These are phyloP conservation scores for Mellivora capensis DNA, from an alignment of 2,113 vertebrate genomes.

Conservation along the genomic window DNA sequence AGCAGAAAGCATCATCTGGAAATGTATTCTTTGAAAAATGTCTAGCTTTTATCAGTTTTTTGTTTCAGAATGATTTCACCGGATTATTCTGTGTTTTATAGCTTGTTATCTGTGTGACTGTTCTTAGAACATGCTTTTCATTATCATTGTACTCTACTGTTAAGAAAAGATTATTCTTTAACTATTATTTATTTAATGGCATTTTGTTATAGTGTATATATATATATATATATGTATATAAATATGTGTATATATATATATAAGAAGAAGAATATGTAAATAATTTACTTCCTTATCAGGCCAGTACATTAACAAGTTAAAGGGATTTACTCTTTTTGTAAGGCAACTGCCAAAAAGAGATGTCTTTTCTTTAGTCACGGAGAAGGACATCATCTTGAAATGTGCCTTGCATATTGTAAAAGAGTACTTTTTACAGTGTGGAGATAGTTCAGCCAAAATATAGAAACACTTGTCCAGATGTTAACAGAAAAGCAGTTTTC, in stretches of 20 bases:
- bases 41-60: constrained; percentile 73
- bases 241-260: not conserved
- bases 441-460: constrained; percentile 1
- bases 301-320: constrained; percentile 46
- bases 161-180: constrained; percentile 59
- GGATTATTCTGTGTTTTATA: constrained; percentile 70
- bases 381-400: constrained; percentile 14
- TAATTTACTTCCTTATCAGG: constrained; percentile 42
- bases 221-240: not conserved
- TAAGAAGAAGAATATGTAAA: not conserved
- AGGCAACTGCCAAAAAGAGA: not conserved
- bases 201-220: constrained; percentile 47
- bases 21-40: constrained; percentile 77
- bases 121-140: constrained; percentile 76
- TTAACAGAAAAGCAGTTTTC: not conserved
- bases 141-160: constrained; percentile 56
- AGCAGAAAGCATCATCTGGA: constrained; percentile 63
- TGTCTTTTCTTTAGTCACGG: constrained; percentile 10
- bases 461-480: not conserved
- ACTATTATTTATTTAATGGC: constrained; percentile 58
- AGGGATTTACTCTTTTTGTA: constrained; percentile 17
- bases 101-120: constrained; percentile 70
- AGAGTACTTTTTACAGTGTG: not conserved
- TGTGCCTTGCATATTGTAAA: not conserved
- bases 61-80: constrained; percentile 75